Base-by-base conservation (phyloP, 2,113 vertebrate genomes). In the Periophthalmodon schlosseri region DNA sequence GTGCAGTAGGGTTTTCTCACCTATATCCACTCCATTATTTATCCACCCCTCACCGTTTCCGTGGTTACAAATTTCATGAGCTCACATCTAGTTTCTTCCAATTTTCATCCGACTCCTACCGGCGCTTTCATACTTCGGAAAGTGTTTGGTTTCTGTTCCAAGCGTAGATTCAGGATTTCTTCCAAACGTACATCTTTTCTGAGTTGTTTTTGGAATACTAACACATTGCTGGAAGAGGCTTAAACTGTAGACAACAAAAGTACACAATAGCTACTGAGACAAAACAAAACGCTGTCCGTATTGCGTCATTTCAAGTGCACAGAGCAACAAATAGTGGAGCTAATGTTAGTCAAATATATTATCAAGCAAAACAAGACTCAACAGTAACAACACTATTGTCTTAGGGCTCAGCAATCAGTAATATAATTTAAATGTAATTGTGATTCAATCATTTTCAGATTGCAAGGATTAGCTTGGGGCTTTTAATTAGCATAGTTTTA, bases 31-130 rank as follows among this genome's bases (percentile, higher is more conserved):
- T 63, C 74, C 71, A 64, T 83, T 81, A 69, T 78, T 61, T 61
- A 72, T 70, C 66, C 44, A 23, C 54, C 75, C 65, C 70, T 57
- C 77, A 72, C 69, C 52, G 47, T 50, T 69, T 72, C 66, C 68
- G 24, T 68, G 67, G 57, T 52, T 73, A 7, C 75, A 86, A 0
- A 73, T 84, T 86, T 78, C 47, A 82, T 39, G 63, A 78, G 72
- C 34, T 46, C 13, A 39, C 15, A 50, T 44, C 61, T 16, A 28
- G 9, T 0, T 33, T 15, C 2, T 47, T 57, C 4, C 60, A 34
- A 49, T 76, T 58, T 63, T 60, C 23, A 18, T 10, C 46, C 13
- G 11, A 65, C 33, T n/a, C 63, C 34, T 21, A 56, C 52, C 20
- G 10, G 1, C 6, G 52, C 52, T 39, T 20, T 39, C 24, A 34